Percentiles rank a stretch among this genome's conserved stretches.
phyloP scores from a whole-genome alignment of 2,113 vertebrate genomes.

The Labeo catla region DNA sequence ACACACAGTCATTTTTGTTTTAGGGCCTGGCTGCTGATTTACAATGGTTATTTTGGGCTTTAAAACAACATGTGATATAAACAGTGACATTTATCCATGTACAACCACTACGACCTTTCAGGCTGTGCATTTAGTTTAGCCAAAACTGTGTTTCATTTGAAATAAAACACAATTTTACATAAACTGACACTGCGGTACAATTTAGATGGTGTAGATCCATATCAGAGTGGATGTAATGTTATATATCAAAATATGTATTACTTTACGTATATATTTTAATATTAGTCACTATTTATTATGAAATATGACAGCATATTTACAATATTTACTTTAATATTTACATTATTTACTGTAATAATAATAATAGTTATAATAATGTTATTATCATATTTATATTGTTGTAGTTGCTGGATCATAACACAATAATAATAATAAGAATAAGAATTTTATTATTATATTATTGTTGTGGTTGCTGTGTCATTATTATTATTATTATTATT shows the following conservation, averaged over 20 bases:
- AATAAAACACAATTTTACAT: background rate
- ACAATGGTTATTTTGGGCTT: constrained; percentile 7
- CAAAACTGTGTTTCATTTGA: background rate
- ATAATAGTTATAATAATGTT: too few species aligned
- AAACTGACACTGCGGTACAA: background rate
- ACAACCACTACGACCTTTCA: background rate
- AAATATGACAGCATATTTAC: background rate
- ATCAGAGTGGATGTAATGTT: background rate
- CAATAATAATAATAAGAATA: too few species aligned
- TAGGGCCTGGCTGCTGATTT: constrained; percentile 10
- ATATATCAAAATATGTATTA: background rate
- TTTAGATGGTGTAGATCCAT: background rate
- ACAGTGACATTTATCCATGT: background rate
- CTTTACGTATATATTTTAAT: background rate
- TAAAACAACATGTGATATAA: constrained; percentile 18
- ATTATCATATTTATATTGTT: too few species aligned
- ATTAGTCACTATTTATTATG: too few species aligned
- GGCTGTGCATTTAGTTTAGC: background rate
- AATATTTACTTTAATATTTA: too few species aligned
- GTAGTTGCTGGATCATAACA: too few species aligned
- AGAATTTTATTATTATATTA: too few species aligned
- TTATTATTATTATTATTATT: too few species aligned
- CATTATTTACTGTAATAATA: too few species aligned
- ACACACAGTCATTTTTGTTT: constrained; percentile 19
- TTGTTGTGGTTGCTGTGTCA: too few species aligned